phyloP scores from a whole-genome alignment of 2,797 vertebrate species.

The Oreochromis grahami region DNA sequence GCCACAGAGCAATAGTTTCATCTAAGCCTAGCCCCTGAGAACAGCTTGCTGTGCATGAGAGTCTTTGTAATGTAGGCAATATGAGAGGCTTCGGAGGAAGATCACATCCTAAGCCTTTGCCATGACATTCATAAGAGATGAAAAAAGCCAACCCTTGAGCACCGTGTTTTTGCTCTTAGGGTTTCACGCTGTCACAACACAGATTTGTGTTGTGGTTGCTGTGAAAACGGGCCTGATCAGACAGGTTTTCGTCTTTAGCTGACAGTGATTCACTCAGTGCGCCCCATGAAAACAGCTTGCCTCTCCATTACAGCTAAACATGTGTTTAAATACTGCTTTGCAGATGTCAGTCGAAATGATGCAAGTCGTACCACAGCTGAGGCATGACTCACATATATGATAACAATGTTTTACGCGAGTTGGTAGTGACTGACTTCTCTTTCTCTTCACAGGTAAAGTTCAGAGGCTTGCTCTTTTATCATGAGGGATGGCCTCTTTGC shows the following conservation, averaged over 20 bases:
- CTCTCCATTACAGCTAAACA: conserved; percentile 41
- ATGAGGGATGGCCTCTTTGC: conserved; percentile 86
- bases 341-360: conserved; percentile 34
- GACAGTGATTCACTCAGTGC: conserved; percentile 36
- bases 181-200: conserved; percentile 10
- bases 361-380: conserved; percentile 1
- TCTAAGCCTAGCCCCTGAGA: conserved; percentile 61
- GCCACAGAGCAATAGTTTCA: conserved; percentile 55
- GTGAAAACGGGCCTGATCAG: conserved; percentile 59
- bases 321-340: conserved; percentile 39
- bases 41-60: conserved; percentile 31
- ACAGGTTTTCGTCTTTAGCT: conserved; percentile 47
- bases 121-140: conserved; percentile 35
- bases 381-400: not conserved
- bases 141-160: conserved; percentile 47
- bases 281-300: conserved; percentile 24
- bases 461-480: conserved; percentile 78
- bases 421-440: conserved; percentile 24
- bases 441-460: conserved; percentile 72
- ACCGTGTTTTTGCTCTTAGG: not conserved
- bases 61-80: conserved; percentile 63
- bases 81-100: conserved; percentile 57
- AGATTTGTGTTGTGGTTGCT: conserved; percentile 50
- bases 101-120: conserved; percentile 36
- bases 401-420: conserved; percentile 1